Conservation (phyloP, 2,797 vertebrate species). For the Echeneis naucrates region DNA sequence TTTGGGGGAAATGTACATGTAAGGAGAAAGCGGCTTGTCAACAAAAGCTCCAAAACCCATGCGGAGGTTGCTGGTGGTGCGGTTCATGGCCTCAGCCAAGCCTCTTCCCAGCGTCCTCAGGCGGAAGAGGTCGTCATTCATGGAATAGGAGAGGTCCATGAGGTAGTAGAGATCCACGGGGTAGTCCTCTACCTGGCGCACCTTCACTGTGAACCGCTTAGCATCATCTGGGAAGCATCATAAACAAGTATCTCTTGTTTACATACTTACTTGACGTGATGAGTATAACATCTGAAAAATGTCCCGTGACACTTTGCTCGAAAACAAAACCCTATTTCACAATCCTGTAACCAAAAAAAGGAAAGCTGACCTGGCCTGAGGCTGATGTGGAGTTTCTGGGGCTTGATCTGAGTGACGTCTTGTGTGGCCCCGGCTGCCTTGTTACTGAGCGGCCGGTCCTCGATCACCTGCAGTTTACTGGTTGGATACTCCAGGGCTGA, state of each 20-base stretch:
- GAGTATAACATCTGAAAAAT: background rate
- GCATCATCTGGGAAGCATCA: constrained; percentile 88
- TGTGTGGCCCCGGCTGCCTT: constrained; percentile 89
- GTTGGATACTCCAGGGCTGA: constrained; percentile 87
- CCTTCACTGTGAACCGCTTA: constrained; percentile 89
- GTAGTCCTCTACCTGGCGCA: constrained; percentile 98
- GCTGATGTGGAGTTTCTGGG: constrained; percentile 91
- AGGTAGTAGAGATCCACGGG: constrained; percentile 98
- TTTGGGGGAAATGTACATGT: constrained; percentile 94
- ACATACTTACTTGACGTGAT: background rate
- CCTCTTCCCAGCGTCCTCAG: constrained; percentile 90
- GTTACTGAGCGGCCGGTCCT: constrained; percentile 88
- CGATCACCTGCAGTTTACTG: constrained; percentile 83
- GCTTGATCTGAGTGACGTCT: constrained; percentile 92
- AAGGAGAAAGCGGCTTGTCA: constrained; percentile 95
- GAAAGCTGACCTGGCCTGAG: constrained; percentile 90
- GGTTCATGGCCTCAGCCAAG: constrained; percentile 92
- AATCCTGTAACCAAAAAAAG: background rate
- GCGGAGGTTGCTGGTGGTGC: constrained; percentile 94
- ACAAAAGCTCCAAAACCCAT: constrained; percentile 98
- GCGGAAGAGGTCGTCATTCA: constrained; percentile 87
- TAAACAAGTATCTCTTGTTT: background rate
- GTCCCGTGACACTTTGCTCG: background rate
- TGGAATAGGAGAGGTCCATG: constrained; percentile 97
- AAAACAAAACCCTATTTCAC: background rate